A percentile compares a stretch with the other conserved stretches of the same genome.
These are phyloP conservation scores for Trichacis sp. DNA, from an alignment of 2,888 invertebrate genomes.

Conservation along the genomic window DNA sequence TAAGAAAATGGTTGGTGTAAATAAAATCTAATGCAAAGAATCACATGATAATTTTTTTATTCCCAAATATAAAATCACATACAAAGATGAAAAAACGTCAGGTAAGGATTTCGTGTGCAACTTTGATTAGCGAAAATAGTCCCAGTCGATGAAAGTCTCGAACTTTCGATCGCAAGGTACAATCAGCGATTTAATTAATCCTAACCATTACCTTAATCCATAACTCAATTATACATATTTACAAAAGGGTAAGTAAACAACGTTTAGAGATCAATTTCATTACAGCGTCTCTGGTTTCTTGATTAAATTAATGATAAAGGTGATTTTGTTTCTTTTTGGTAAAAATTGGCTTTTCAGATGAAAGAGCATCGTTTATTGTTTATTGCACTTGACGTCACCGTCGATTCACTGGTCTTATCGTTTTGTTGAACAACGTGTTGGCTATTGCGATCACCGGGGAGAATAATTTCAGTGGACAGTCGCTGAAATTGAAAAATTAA, in stretches of 20 bases:
- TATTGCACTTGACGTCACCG: slow-evolving; percentile 45
- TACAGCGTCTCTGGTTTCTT: background rate
- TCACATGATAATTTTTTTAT: background rate
- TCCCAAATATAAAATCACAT: slow-evolving; percentile 22
- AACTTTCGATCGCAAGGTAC: too few relatives aligned
- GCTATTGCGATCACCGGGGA: slow-evolving; percentile 87
- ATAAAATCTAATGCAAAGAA: background rate
- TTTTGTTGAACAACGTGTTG: slow-evolving; percentile 80
- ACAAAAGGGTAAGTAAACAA: slow-evolving; percentile 11
- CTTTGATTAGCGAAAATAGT: too few relatives aligned
- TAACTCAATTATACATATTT: slow-evolving; percentile 19
- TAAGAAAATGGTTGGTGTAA: too few relatives aligned
- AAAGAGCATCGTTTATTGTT: slow-evolving; percentile 3
- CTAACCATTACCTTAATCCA: slow-evolving; percentile 3
- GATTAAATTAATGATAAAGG: background rate
- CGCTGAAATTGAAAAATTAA: slow-evolving; percentile 71
- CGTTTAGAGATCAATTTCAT: slow-evolving; percentile 1
- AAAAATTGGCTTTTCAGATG: background rate
- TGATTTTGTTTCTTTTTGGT: too few relatives aligned
- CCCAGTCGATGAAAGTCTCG: too few relatives aligned
- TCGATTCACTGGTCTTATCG: slow-evolving; percentile 67
- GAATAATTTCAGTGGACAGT: slow-evolving; percentile 82
- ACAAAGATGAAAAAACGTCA: slow-evolving; percentile 21
- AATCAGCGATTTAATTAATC: too few relatives aligned
- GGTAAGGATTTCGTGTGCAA: background rate